Base-by-base conservation (phyloP, 1,140 invertebrate species). In the Orussus abietinus region DNA sequence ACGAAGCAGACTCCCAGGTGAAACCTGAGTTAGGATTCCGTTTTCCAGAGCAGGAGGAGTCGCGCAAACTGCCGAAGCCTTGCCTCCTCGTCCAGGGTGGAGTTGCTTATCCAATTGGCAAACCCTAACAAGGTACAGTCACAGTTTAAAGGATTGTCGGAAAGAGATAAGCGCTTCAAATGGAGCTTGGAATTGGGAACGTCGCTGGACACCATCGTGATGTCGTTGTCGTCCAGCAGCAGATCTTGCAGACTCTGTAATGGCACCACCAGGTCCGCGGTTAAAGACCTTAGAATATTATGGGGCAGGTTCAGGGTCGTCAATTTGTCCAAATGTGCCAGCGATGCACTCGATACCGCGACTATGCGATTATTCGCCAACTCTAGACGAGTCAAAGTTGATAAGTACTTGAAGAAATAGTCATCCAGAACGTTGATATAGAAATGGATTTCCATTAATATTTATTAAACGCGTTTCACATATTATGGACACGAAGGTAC, bases 111-210 rank as follows among this genome's bases (percentile, higher is more conserved):
- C 88, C 88, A 92, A 30, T 79, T 73, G 13, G 84, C 83, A 47
- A 90, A 90, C 28, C 86, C 81, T 3, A 80, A 69, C 26, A 92
- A 76, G 42, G 82, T 83, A 59, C 88, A 92, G 62, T 92, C 88
- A 59, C 88, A 92, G 54, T 89, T 89, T 19, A 91, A 65, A 2
- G 88, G 88, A 76, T 92, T 91, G 53, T 88, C 85, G 67, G 82
- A 76, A 29, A 88, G 69, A 20, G 82, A 85, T 13, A 91, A 76
- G 36, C 79, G 78, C 36, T 76, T 77, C 13, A 88, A 59, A 26
- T 76, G 72, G n/a, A 78, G 72, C 38, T 79, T 80, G 3, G 77
- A 67, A 22, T 77, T 77, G 20, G 88, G 74, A 1, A 86, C 82
- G 48, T 86, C 85, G 12, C 77, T 80, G 5, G 85, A 80, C 6